Evolutionary conservation across 2,113 vertebrate species (phyloP).

Genomic region (Hippolais icterina): DNA sequence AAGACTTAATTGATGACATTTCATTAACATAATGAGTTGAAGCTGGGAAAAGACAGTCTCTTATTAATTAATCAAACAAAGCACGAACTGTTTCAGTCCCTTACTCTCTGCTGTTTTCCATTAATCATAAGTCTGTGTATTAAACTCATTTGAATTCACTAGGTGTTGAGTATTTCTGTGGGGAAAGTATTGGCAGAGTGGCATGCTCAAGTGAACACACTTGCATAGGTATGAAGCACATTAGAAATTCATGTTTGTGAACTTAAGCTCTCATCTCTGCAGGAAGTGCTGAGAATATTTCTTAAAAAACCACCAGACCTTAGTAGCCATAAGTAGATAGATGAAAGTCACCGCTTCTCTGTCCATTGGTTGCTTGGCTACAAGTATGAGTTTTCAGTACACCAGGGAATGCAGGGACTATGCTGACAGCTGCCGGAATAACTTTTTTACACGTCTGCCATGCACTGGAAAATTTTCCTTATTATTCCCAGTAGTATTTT

Average conservation of each 20-base stretch:
- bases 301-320: not conserved
- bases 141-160: slow-evolving; percentile 75
- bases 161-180: slow-evolving; percentile 62
- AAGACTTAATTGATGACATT: slow-evolving; percentile 84
- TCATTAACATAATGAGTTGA: slow-evolving; percentile 84
- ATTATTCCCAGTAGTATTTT: not conserved
- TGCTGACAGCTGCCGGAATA: not conserved
- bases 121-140: slow-evolving; percentile 77
- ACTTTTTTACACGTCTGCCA: not conserved
- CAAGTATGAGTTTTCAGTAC: not conserved
- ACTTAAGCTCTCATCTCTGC: slow-evolving; percentile 15
- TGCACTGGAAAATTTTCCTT: not conserved
- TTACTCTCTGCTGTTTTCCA: slow-evolving; percentile 78
- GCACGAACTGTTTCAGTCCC: slow-evolving; percentile 76
- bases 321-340: slow-evolving; percentile 9
- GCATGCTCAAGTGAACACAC: slow-evolving; percentile 56
- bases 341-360: slow-evolving; percentile 14
- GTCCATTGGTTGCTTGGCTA: not conserved
- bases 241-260: slow-evolving; percentile 50
- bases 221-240: slow-evolving; percentile 17
- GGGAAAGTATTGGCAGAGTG: slow-evolving; percentile 51
- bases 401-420: not conserved
- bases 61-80: slow-evolving; percentile 85
- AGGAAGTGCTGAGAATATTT: slow-evolving; percentile 48
- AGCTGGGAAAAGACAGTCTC: slow-evolving; percentile 80